Evolutionary conservation across 2,113 vertebrate species (phyloP), one percentile per base, ranked within the genome.

Genomic region (Tenrec ecaudatus): DNA sequence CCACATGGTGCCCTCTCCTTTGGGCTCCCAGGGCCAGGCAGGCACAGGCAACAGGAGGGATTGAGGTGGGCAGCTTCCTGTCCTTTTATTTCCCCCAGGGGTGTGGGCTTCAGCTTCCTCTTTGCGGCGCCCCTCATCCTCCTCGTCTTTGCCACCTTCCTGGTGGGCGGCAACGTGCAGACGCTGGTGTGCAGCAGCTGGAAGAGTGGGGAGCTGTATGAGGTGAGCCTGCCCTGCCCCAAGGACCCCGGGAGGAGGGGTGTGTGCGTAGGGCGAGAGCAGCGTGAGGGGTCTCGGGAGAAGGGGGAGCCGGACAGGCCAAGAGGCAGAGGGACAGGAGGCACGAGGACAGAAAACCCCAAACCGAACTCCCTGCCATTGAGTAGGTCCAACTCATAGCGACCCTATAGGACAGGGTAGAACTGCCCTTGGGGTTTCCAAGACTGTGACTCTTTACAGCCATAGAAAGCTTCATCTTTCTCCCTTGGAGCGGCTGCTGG

Each of bases 81-180:
- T 66, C 78, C 79, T 53, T 94, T 69, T 76, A 16, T 92, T 92
- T 4, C 47, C 81, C 66, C 68, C 97, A 99, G 98, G 0, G 98
- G 98, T 0, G 96, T 98, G 57, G 97, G 94, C 69, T 83, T 98
- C 95, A 98, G 98, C 86, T 98, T 98, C 96, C 86, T 98, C 60
- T 98, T 98, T n/a, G 98, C 98, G 20, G 98, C 96, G 92, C 97
- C 98, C 33, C 98, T 99, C 93, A 96, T 98, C 92, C 97, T 98
- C 89, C 91, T 98, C 33, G 98, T 99, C 62, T 98, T 98, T 0
- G 85, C 97, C 96, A 98, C 98, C 17, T 98, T 99, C 90, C 90
- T 99, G 78, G 95, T 98, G 23, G 98, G 98, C 5, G 98, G 98
- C 79, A 98, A 99, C 1, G 90, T 98, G 86, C 97, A 98, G 96